phyloP scores from a whole-genome alignment of 2,113 vertebrate species.

The Perca schrenkii region DNA sequence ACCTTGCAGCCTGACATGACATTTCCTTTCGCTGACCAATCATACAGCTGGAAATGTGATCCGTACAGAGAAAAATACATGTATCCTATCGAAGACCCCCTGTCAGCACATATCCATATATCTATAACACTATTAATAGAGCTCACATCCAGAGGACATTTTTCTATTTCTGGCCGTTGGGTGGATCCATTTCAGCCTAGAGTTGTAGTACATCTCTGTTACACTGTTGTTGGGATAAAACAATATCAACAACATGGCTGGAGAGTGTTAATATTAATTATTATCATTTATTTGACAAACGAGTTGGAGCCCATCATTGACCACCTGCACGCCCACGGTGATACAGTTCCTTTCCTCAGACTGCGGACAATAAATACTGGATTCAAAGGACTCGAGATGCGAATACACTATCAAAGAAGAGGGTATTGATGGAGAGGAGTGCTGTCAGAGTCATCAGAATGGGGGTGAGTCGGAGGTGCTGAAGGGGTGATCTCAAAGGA shows the following conservation, averaged over 20 bases:
- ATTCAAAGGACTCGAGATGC: background rate
- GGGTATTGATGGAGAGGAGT: constrained; percentile 21
- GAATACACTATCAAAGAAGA: constrained; percentile 8
- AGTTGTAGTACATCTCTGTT: constrained; percentile 52
- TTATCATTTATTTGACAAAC: constrained; percentile 9
- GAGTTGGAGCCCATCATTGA: background rate
- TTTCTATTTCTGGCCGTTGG: constrained; percentile 63
- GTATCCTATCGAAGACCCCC: constrained; percentile 28
- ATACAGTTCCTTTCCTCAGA: background rate
- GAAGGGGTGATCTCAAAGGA: constrained; percentile 53
- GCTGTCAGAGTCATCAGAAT: constrained; percentile 47
- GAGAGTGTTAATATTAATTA: background rate
- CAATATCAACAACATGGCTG: constrained; percentile 31
- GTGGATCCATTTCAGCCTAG: constrained; percentile 40
- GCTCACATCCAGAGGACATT: constrained; percentile 59
- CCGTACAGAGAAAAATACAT: constrained; percentile 54
- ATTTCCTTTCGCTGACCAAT: constrained; percentile 72
- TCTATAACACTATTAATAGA: constrained; percentile 56
- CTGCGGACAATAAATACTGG: background rate
- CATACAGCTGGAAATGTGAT: constrained; percentile 63
- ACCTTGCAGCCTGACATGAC: constrained; percentile 62
- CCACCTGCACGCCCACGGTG: background rate
- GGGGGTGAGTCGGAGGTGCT: constrained; percentile 34
- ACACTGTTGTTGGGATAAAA: constrained; percentile 31
- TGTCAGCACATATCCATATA: constrained; percentile 67